Conservation (phyloP, 1,140 invertebrate genomes). For the Drosophila albomicans region DNA sequence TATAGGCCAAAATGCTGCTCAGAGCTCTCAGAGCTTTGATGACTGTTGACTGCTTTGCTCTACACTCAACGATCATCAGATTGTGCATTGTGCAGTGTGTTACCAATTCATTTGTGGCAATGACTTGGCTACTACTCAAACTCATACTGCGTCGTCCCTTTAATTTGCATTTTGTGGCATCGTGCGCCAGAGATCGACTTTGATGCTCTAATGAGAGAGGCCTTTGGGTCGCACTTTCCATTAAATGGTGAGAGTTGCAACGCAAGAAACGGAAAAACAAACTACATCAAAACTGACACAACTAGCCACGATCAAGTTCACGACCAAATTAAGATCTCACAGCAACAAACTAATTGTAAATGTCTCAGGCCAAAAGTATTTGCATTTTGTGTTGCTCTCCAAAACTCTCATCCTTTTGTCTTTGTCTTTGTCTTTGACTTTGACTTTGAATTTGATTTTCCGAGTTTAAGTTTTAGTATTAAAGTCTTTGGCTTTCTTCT, state of each 20-base stretch:
- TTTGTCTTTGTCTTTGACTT: conserved; percentile 24
- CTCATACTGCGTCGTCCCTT: conserved; percentile 31
- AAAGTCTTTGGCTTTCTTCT: conserved; percentile 67
- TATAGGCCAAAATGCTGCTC: conserved; percentile 17
- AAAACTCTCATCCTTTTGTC: conserved; percentile 48
- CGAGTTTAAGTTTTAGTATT: too few relatives aligned
- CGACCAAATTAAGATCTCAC: conserved; percentile 82
- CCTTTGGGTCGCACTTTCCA: conserved; percentile 57
- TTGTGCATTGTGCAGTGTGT: background rate
- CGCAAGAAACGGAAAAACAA: conserved; percentile 57
- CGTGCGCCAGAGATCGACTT: conserved; percentile 59
- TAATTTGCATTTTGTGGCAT: conserved; percentile 38
- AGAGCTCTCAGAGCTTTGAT: too few relatives aligned
- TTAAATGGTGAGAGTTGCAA: conserved; percentile 42
- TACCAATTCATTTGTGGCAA: conserved; percentile 68
- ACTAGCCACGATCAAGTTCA: conserved; percentile 47
- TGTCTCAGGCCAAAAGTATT: conserved; percentile 67
- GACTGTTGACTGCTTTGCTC: background rate
- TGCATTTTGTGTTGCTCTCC: conserved; percentile 44
- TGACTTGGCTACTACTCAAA: conserved; percentile 57
- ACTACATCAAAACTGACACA: conserved; percentile 62
- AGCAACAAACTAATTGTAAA: conserved; percentile 79
- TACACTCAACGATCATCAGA: background rate
- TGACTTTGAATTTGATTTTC: conserved; percentile 24
- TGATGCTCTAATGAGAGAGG: conserved; percentile 71